Conservation (phyloP, 2,888 invertebrate genomes). For the Caenorhabditis imperialis region DNA sequence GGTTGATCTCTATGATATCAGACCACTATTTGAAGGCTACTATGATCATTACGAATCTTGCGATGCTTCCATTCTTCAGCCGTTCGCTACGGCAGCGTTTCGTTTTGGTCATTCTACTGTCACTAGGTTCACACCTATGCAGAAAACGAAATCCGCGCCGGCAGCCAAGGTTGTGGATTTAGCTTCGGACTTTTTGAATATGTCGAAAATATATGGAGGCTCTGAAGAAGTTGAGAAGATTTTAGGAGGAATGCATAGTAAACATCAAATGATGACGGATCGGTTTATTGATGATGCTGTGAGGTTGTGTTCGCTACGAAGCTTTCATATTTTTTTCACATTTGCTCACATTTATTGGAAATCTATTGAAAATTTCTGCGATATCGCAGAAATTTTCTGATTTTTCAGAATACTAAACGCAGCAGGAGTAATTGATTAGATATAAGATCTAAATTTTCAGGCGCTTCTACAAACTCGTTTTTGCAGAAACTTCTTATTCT, state of each 20-base stretch:
- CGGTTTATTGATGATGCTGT: slow-evolving; percentile 67
- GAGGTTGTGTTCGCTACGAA: too few species aligned
- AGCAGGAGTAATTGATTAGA: too few species aligned
- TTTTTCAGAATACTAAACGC: too few species aligned
- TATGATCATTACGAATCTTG: slow-evolving; percentile 81
- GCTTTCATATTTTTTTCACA: too few species aligned
- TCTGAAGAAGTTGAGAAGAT: slow-evolving; percentile 73
- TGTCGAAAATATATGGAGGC: slow-evolving; percentile 55
- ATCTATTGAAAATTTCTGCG: too few species aligned
- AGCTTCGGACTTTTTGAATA: slow-evolving; percentile 89
- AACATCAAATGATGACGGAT: slow-evolving; percentile 75
- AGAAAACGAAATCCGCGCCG: slow-evolving; percentile 11
- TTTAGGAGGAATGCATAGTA: slow-evolving; percentile 73
- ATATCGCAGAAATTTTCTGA: too few species aligned
- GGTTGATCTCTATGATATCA: slow-evolving; percentile 89
- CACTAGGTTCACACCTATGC: slow-evolving; percentile 51
- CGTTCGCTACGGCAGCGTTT: slow-evolving; percentile 92
- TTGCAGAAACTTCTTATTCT: slow-evolving; percentile 63
- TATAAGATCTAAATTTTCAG: too few species aligned
- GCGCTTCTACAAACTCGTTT: too few species aligned
- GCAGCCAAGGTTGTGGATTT: slow-evolving; percentile 79
- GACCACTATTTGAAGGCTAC: slow-evolving; percentile 82
- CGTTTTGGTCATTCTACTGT: slow-evolving; percentile 84
- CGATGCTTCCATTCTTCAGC: slow-evolving; percentile 90
- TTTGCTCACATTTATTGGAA: too few species aligned